Base-by-base conservation (phyloP, 2,113 vertebrate species). In the Engraulis encrasicolus region DNA sequence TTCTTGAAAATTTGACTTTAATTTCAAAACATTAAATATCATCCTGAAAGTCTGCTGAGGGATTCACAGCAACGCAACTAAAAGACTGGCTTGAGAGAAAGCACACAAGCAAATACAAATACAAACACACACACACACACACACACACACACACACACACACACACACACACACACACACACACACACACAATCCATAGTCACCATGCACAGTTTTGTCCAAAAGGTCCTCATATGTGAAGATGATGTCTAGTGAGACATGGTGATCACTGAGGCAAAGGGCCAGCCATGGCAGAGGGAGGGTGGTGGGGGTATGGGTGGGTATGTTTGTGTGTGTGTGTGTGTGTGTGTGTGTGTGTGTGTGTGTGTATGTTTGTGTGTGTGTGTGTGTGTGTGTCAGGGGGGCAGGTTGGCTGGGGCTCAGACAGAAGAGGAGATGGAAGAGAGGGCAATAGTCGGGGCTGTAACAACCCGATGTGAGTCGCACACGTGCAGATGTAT, bases 101-200 rank as follows among this genome's bases (percentile, higher is more conserved):
- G 3, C 78, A 71, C 18, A 40, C 19, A 3, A n/a, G n/a, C n/a
- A n/a, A n/a, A n/a, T n/a, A n/a, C n/a, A n/a, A n/a, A 78, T 52
- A 40, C 36, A 81, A 15, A 54, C 31, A 48, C 50, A 18, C 52
- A 84, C 0, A 50, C 5, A 79, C 74, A 61, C 50, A 80, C 17
- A 83, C 66, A 54, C n/a, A 27, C n/a, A 66, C n/a, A 66, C 6
- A 61, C n/a, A 27, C 58, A 79, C 45, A 83, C 79, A 27, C n/a
- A 31, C 52, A 49, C 11, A 61, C 48, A 9, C 18, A 37, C 11
- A 81, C 1, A 80, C 6, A 83, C n/a, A 86, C 20, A 78, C 11
- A 12, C 11, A 58, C n/a, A 58, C 48, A 5, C n/a, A 45, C 40
- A 5, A 74, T 23, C 27, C 50, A 27, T 54, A 52, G 14, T 27